Evolutionary conservation across 1,140 invertebrate species (phyloP).

Genomic region (Orchesella cincta): DNA sequence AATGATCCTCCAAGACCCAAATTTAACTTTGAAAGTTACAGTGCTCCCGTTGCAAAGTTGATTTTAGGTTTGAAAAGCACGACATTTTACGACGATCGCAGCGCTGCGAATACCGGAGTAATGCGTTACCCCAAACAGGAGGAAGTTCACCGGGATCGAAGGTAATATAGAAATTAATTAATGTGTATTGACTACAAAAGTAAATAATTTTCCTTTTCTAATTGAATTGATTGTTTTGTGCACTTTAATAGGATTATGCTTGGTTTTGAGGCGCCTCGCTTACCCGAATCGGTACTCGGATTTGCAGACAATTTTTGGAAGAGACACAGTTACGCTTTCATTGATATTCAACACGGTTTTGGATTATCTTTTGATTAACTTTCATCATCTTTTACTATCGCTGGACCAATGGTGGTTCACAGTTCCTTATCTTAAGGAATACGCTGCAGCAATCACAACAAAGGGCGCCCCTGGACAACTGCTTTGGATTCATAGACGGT

Average conservation of each 20-base stretch:
- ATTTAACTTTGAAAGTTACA: background rate
- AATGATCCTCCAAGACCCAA: background rate
- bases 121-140: background rate
- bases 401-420: background rate
- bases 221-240: no score
- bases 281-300: background rate
- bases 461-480: background rate
- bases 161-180: background rate
- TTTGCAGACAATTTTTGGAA: background rate
- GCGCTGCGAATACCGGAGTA: background rate
- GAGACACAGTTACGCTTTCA: background rate
- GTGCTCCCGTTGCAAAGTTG: background rate
- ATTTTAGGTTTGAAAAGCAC: background rate
- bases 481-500: conserved; percentile 16
- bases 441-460: background rate
- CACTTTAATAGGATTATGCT: background rate
- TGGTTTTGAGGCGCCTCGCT: background rate
- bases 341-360: background rate
- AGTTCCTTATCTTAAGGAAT: background rate
- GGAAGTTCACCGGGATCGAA: background rate
- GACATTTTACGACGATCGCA: background rate
- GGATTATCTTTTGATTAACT: background rate
- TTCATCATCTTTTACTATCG: background rate
- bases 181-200: background rate
- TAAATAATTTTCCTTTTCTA: background rate